Evolutionary conservation across 2,113 vertebrate species (phyloP), one percentile per base, ranked within the genome.

Genomic region (Mellivora capensis): DNA sequence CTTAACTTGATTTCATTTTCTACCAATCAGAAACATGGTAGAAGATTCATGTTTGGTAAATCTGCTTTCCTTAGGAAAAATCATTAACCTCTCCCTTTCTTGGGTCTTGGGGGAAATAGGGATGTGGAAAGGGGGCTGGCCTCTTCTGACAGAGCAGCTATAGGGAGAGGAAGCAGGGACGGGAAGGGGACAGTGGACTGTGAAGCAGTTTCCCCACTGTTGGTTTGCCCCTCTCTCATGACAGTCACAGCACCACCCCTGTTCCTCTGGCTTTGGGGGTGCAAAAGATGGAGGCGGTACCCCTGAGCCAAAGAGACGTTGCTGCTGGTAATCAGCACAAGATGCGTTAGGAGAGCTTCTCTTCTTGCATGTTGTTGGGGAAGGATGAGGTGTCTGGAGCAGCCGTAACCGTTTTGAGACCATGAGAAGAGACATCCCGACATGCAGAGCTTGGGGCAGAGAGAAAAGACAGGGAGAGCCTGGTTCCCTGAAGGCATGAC

Each of bases 1-100:
- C 97, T 96, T 95, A 42, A 96, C 74, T 83, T 94, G 13, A 29
- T 91, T 87, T 79, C 42, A 2, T 91, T 85, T 87, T 88, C 47
- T 87, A 13, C 21, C 67, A 42, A 54, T 34, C 3, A 39, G 27
- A 91, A 69, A 88, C 29, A 69, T 17, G 31, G 23, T 29, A 49
- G 14, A 82, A 92, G 49, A 90, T 61, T 87, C 44, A 64, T 10
- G 15, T 49, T 81, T 31, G 29, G 7, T 91, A 42, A 52, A 69
- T 92, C 42, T n/a, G 13, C 27, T 86, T 92, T 87, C 49, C 54
- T 72, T 61, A 82, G 44, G 31, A 72, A 21, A 69, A 89, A 27
- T 89, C 85, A 18, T 69, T 47, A 42, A 17, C 21, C 21, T 67
- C 20, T 71, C 37, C 12, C 67, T 71, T 59, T 80, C 42, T 89